Percentiles rank a stretch among this genome's conserved stretches.
Conservation (phyloP, 2,113 vertebrate species). For the Rhea pennata region DNA sequence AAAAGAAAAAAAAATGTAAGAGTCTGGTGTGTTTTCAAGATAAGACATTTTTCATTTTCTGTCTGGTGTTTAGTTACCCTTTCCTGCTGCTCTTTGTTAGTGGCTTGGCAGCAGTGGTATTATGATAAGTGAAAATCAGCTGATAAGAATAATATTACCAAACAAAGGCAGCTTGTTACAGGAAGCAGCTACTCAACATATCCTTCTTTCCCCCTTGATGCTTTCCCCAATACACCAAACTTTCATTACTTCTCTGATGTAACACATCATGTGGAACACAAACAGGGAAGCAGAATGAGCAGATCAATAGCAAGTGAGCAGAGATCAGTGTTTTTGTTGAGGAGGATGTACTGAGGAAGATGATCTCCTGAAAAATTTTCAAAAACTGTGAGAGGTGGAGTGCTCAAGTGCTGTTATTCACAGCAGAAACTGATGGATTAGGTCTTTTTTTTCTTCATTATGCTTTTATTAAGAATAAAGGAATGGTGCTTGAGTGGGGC, state of each 20-base stretch:
- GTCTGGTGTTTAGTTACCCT: neutral
- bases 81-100: neutral
- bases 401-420: neutral
- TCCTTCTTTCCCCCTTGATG: neutral
- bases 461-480: neutral
- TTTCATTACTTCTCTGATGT: neutral
- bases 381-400: neutral
- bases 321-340: neutral
- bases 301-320: neutral
- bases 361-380: neutral
- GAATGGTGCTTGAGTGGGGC: neutral
- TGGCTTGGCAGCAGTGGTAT: neutral
- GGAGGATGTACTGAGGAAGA: neutral
- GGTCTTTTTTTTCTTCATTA: neutral
- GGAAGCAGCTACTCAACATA: neutral
- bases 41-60: neutral
- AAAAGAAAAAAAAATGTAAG: neutral
- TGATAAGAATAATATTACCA: neutral
- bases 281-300: neutral
- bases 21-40: neutral
- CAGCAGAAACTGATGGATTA: neutral
- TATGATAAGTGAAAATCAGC: neutral
- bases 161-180: neutral
- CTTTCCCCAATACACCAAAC: neutral
- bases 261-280: neutral